Evolutionary conservation across 2,797 vertebrate genomes (phyloP), one percentile per base, ranked within the genome.

Genomic region (Eremophila alpestris): DNA sequence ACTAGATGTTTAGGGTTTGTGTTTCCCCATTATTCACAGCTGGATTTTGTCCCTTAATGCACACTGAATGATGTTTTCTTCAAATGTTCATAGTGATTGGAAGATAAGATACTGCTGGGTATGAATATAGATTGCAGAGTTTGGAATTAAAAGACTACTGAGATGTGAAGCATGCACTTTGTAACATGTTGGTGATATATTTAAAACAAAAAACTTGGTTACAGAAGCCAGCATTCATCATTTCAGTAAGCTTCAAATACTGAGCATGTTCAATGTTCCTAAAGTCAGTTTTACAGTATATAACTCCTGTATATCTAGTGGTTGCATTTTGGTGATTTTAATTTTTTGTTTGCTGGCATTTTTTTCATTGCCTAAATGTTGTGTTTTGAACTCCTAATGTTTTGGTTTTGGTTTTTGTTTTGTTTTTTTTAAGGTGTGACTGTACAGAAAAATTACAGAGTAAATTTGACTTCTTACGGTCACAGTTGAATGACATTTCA

Each of bases 381-480:
- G 87, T 94, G 27, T 18, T 90, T 91, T 76, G 59, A 75, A 55
- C 87, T 94, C 95, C 45, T 97, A 83, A 95, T 51, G 4, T 45
- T 27, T 55, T 95, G 5, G 3, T 77, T 40, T 36, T 94, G 11
- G 19, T 78, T 86, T 27, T 79, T 91, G 75, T 27, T 80, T 75
- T 83, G 21, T 83, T 92, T 80, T 38, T 84, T 96, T 97, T 96
- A 97, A 99, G 99, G 97, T 99, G 99, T 97, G 99, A 99, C 97
- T 98, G 98, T 97, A 99, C 98, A 92, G 99, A 99, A 98, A 98
- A 98, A 95, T 98, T 99, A 97, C 99, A 99, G 96, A 98, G 98
- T 93, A 99, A 99, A 97, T 98, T 99, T 96, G 99, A 99, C 91
- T 99, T 99, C 97, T 97, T 99, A 93, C 98, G 98, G 86, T 98